Base-by-base conservation (phyloP, 1,140 invertebrate species). In the Vanessa atalanta region DNA sequence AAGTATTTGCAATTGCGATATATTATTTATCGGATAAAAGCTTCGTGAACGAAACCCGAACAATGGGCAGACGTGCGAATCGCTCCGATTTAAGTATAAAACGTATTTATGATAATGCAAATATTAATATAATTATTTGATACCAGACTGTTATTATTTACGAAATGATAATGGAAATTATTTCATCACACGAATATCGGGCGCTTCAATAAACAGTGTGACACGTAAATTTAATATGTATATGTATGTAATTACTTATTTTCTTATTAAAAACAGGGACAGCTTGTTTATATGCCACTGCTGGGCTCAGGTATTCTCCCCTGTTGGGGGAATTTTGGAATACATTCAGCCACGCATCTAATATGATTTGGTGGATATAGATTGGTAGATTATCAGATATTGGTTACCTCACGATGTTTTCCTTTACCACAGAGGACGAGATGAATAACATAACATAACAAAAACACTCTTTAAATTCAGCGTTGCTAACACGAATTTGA, bases 1-100 rank as follows among this genome's bases (percentile, higher is more conserved):
- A 79, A 81, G 73, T 82, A 82, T 86, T 79, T 72, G 53, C 76
- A 79, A 80, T 70, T 75, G 64, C 70, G 70, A 77, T 81, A 74
- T 75, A 75, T 75, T 75, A 75, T 79, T 79, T 79, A 79, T 65
- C 60, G 65, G 47, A 75, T 75, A 75, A 75, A 75, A 70, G 67
- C 66, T 26, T 70, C 70, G 73, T 65, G 61, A 70, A 48, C 51
- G 51, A 60, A 26, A 60, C 23, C 20, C 43, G 68, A 66, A 75
- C 73, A 75, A 75, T 70, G 60, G 69, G 73, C 23, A 51, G 61
- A 70, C 68, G 73, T 70, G 63, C 12, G 68, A 70, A 70, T 65
- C 47, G 55, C 47, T 47, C 23, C 57, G 50, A 73, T 73, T 73
- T 68, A 67, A 68, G 69, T 73, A 64, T 68, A 16, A 73, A 73